Evolutionary conservation across 2,113 vertebrate genomes (phyloP).

Genomic region (Eonycteris spelaea): DNA sequence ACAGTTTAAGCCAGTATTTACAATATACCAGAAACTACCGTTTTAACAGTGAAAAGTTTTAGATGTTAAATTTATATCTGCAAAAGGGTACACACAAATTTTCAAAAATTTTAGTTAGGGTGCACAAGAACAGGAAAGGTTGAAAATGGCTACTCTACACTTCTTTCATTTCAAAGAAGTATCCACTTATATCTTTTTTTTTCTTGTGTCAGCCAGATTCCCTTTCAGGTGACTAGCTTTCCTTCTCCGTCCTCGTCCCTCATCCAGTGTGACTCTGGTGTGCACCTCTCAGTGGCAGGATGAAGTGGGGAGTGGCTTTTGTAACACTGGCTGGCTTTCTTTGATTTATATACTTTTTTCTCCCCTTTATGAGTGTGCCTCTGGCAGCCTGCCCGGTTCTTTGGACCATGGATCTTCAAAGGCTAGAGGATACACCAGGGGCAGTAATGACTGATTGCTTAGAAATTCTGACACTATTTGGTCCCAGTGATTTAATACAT

Average conservation of each 20-base stretch:
- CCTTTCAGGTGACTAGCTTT: neutral
- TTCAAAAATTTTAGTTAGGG: neutral
- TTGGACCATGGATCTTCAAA: neutral
- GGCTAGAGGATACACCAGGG: neutral
- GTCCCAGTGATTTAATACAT: neutral
- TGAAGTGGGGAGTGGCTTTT: neutral
- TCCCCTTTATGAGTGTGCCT: neutral
- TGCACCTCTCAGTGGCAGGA: neutral
- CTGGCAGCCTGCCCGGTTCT: neutral
- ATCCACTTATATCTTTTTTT: fast-evolving
- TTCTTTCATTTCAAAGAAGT: neutral
- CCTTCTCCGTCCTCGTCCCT: neutral
- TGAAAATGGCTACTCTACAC: neutral
- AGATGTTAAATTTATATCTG: neutral
- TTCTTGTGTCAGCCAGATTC: neutral
- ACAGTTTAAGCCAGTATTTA: neutral
- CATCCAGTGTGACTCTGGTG: neutral
- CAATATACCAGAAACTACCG: neutral
- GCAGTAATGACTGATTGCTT: neutral
- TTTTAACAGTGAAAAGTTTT: neutral
- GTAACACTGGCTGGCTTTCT: neutral
- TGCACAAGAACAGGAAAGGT: neutral
- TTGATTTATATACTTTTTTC: neutral
- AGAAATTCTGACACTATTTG: neutral
- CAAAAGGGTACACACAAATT: neutral